Evolutionary conservation across 1,140 invertebrate species (phyloP), one percentile per base, ranked within the genome.

Genomic region (Galendromus occidentalis): DNA sequence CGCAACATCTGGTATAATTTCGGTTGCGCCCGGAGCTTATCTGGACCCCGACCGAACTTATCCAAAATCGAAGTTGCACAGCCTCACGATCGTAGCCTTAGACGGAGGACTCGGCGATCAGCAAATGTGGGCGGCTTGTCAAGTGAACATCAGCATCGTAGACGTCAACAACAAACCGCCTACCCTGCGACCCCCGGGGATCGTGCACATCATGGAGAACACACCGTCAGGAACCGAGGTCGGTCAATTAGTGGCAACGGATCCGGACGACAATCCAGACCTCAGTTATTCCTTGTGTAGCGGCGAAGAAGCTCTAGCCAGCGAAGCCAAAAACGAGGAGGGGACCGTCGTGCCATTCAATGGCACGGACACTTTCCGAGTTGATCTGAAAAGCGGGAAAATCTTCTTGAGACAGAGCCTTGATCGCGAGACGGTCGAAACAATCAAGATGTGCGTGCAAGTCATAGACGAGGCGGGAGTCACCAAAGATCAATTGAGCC

Each of bases 91-190:
- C 73, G 75, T 85, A 20, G 90, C 89, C 0, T 76, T 92, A 41
- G 90, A 93, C 74, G 89, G 88, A 17, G 90, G 88, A 6, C 82
- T 89, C 44, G 88, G 89, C 12, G 82, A 82, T 20, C 83, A 86
- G 29, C 85, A 87, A 72, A 74, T 71, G 42, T 69, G 82, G 47
- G 81, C 82, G 1, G 77, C 82, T 2, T 83, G 84, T 14, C 64
- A 64, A 17, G 86, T 93, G 0, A 87, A 89, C 71, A 87, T 95
- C 7, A 83, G 82, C 0, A 86, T 94, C 66, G 80, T 85, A 12
- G 90, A 93, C 75, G 87, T 93, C 0, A 94, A 94, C 72, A 93
- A 94, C 72, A 93, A 94, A 73, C 79, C 82, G 0, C 90, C 90
- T 0, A 75, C 83, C 7, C 82, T 92, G 1, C 51, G 51, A 14